Evolutionary conservation across 2,888 invertebrate species (phyloP).

Genomic region (Ferrisia virgata): DNA sequence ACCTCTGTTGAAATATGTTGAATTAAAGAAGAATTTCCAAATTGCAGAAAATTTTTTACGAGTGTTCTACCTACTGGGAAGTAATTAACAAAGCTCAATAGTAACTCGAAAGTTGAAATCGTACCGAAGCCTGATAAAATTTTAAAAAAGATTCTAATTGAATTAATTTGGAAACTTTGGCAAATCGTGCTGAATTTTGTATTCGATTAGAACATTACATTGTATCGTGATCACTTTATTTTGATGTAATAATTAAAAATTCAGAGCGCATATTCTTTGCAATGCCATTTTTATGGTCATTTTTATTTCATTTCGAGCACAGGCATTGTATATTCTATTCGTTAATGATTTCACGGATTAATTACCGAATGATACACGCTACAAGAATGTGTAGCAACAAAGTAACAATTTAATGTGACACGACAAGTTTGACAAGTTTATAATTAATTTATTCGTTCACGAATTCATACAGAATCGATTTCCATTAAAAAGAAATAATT

Average conservation of each 20-base stretch:
- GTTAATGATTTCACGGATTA: background rate
- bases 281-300: background rate
- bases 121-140: background rate
- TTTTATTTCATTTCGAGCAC: background rate
- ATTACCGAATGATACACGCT: conserved; percentile 1
- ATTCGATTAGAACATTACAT: background rate
- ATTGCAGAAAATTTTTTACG: background rate
- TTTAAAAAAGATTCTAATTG: background rate
- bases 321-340: background rate
- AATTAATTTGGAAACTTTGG: too few species aligned
- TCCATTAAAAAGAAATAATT: conserved; percentile 9
- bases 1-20: background rate
- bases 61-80: background rate
- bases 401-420: background rate
- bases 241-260: background rate
- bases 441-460: background rate
- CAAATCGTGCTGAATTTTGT: too few species aligned
- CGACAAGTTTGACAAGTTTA: background rate
- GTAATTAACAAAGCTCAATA: background rate
- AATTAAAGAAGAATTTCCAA: background rate
- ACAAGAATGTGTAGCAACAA: background rate
- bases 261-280: background rate
- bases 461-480: background rate
- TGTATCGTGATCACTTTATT: background rate
- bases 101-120: too few species aligned